Base-by-base conservation (phyloP, 2,888 invertebrate genomes). In the Cheilosia pagana region DNA sequence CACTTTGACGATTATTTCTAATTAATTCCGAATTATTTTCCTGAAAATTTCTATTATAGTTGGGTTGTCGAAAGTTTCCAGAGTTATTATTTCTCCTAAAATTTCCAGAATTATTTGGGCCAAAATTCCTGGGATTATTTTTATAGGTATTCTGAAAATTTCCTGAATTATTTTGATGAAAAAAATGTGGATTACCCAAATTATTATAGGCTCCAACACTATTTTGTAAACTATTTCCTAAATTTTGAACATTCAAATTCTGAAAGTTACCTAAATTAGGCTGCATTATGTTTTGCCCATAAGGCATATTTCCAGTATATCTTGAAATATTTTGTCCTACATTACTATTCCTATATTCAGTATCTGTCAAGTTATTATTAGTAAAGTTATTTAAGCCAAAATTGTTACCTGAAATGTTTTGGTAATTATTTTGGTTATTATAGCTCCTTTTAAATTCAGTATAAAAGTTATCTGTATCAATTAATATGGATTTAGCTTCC, bases 391-490 rank as follows among this genome's bases (percentile, higher is more conserved):
- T 28, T 8, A 8, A 28, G 28, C 8, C 7, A 7, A 7, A 28
- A 8, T 28, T 28, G 0, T 0, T 28, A 28, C 28, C 8, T 28
- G 8, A 28, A 1, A 28, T 28, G 28, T 28, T 28, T 39, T 19
- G 19, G 23, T 57, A 35, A 35, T 39, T 57, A 12, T 28, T 57
- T 35, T 57, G 21, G 39, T 57, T 57, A 39, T 39, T 57, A 21
- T 57, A 65, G 12, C 31, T 48, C 5, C 21, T 63, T 14, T 25
- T 48, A 7, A n/a, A 63, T 50, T 62, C 62, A 48, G 25, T 14
- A 25, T 68, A 57, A 43, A 45, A 68, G 43, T 68, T 68, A 14
- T 62, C 72, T 14, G 72, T 53, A 19, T 72, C 72, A 4, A 62
- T 53, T 23, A 74, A 74, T 53, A 74, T 55, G 1, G 25, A 16